These are phyloP conservation scores for Falco rusticolus DNA, from an alignment of 2,797 vertebrate species.

Conservation along the genomic window DNA sequence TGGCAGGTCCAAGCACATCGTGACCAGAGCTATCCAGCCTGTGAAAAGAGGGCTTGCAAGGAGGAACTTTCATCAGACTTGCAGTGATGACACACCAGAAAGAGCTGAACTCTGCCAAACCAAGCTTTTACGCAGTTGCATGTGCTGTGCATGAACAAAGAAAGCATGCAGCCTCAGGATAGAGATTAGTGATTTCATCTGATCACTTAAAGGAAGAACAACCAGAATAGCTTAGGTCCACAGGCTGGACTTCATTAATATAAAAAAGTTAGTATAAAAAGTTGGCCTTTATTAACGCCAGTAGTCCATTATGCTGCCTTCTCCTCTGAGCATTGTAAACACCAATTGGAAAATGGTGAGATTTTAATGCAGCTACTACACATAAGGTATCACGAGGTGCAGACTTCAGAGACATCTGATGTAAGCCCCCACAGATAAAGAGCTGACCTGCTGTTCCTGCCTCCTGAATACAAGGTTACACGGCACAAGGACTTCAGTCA, in stretches of 20 bases:
- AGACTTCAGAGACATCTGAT: too few species aligned
- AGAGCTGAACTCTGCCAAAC: not conserved
- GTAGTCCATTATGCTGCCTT: not conserved
- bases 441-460: not conserved
- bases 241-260: not conserved
- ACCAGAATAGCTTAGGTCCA: not conserved
- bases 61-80: not conserved
- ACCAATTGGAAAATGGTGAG: not conserved
- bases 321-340: not conserved
- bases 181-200: not conserved
- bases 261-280: not conserved
- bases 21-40: not conserved
- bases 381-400: not conserved
- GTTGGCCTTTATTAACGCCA: not conserved
- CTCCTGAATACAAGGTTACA: not conserved
- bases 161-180: not conserved
- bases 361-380: not conserved
- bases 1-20: accelerated
- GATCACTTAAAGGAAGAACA: not conserved
- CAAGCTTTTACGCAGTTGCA: accelerated
- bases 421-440: not conserved
- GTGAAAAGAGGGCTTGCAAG: not conserved
- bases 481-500: accelerated
- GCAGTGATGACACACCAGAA: accelerated
- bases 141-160: not conserved